Evolutionary conservation across 2,797 vertebrate genomes (phyloP), one percentile per base, ranked within the genome.

Genomic region (Philypnodon macrostomus): DNA sequence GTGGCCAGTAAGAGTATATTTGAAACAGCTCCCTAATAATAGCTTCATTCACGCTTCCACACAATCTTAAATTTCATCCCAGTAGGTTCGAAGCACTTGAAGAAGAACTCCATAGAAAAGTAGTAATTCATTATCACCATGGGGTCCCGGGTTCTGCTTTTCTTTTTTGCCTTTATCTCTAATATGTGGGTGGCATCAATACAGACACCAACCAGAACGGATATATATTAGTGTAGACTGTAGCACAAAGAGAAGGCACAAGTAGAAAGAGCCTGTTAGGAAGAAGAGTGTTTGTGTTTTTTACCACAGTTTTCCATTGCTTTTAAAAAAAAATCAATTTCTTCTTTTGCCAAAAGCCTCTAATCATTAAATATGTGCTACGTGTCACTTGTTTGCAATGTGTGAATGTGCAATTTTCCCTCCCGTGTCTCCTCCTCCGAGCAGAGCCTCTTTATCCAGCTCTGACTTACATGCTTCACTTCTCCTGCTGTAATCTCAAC

Each of bases 41-140:
- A n/a, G n/a, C n/a, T n/a, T n/a, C n/a, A 15, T 34, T 48, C 34
- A 12, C n/a, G 5, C 24, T 51, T 38, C 44, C 3, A 48, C 29
- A 35, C 58, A 53, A 17, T 31, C 47, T 53, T 53, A 32, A 33
- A 37, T 56, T 73, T 56, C 24, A 49, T 36, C 57, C 41, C 17
- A 58, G 37, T 19, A 21, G 44, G 31, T 39, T 54, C 18, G 44
- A 21, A 18, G 34, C 53, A 37, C 36, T 46, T 53, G 24, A 13
- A 48, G 24, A 55, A 51, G 34, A 55, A 87, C 81, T 81, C 81
- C 83, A 89, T 78, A 85, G 87, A 89, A 91, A 89, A 92, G 86
- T 87, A 87, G 90, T 90, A 87, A 91, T 84, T 70, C 67, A 38
- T 84, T 83, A 65, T 87, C 55, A 50, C 45, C 34, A 37, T 48